Conservation (phyloP, 2,113 vertebrate species). For the Thinocorus orbignyianus region DNA sequence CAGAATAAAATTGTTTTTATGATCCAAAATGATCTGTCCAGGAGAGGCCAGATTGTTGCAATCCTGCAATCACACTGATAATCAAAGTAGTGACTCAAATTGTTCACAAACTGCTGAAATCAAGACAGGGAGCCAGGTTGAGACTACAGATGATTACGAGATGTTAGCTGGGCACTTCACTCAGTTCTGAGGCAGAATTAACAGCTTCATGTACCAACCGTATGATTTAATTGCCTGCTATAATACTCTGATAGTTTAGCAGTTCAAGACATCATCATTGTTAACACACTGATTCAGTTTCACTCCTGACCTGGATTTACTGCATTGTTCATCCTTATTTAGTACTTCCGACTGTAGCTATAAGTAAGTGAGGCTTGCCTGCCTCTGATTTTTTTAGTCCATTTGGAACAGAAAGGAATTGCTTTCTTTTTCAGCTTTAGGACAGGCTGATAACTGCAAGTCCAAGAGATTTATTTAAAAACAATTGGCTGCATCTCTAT, state of each 20-base stretch:
- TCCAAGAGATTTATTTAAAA: neutral
- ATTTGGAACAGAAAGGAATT: neutral
- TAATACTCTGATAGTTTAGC: slow-evolving; percentile 42
- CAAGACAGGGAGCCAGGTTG: neutral
- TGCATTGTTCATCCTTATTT: slow-evolving; percentile 16
- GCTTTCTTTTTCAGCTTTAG: neutral
- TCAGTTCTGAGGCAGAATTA: slow-evolving; percentile 26
- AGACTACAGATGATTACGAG: slow-evolving; percentile 23
- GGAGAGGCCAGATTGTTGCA: neutral
- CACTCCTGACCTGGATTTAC: slow-evolving; percentile 53
- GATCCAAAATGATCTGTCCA: neutral
- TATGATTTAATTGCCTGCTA: slow-evolving; percentile 55
- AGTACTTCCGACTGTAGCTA: neutral
- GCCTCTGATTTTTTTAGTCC: neutral
- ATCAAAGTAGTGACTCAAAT: neutral
- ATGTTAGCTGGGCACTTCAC: slow-evolving; percentile 17
- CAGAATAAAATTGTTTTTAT: neutral
- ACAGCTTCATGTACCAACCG: neutral
- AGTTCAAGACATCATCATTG: slow-evolving; percentile 26
- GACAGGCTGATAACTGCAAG: neutral
- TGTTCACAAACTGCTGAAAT: neutral
- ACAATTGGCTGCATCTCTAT: neutral
- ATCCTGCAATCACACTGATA: neutral
- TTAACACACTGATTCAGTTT: slow-evolving; percentile 47
- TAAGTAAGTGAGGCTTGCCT: neutral